Conservation (phyloP, 2,888 invertebrate genomes). For the Oscheius sp. region DNA sequence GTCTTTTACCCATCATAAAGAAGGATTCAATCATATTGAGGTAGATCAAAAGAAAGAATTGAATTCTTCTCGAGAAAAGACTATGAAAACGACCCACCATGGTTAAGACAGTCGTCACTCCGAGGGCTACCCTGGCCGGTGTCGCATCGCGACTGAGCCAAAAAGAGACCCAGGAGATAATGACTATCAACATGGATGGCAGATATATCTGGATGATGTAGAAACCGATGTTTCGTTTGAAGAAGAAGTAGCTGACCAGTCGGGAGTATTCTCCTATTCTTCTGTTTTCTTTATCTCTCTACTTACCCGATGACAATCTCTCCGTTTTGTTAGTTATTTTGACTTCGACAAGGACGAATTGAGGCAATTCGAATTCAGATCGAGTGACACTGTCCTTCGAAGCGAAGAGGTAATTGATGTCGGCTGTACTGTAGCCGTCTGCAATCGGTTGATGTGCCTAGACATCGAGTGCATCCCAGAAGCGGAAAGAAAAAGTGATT, state of each 20-base stretch:
- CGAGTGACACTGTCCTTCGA: slow-evolving; percentile 39
- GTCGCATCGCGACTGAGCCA: slow-evolving; percentile 61
- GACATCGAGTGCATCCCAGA: too few species aligned
- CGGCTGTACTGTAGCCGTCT: slow-evolving; percentile 61
- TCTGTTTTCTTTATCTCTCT: not conserved
- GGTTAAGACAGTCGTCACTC: slow-evolving; percentile 74
- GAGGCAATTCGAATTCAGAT: slow-evolving; percentile 51
- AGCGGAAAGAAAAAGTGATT: too few species aligned
- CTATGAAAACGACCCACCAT: too few species aligned
- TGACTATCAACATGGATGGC: slow-evolving; percentile 77
- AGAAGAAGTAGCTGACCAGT: slow-evolving; percentile 61
- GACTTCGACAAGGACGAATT: slow-evolving; percentile 53
- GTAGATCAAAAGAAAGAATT: too few species aligned
- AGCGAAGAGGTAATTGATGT: slow-evolving; percentile 55
- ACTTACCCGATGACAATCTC: slow-evolving; percentile 55
- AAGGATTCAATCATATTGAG: too few species aligned
- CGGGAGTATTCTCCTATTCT: slow-evolving; percentile 70
- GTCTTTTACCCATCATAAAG: too few species aligned
- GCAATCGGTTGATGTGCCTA: too few species aligned
- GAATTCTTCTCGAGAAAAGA: too few species aligned
- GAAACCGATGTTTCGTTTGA: slow-evolving; percentile 96
- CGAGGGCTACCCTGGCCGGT: slow-evolving; percentile 62
- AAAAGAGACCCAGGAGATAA: slow-evolving; percentile 62
- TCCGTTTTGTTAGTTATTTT: slow-evolving; percentile 48
- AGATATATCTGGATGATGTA: slow-evolving; percentile 97